Conservation (phyloP, 2,888 invertebrate species). For the Apodemia hepburni region DNA sequence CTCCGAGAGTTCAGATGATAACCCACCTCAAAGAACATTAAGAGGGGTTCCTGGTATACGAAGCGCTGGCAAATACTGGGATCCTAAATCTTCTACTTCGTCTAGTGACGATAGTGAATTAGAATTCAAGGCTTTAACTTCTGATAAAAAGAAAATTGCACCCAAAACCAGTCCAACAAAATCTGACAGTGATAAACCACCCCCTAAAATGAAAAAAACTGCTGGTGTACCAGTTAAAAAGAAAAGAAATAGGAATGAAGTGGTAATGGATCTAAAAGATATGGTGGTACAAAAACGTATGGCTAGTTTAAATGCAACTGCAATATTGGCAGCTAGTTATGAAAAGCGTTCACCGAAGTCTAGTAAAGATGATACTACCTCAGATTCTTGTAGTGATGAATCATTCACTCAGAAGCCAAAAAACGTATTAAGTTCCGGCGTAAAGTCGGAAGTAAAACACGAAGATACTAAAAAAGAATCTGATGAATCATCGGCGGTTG, state of each 20-base stretch:
- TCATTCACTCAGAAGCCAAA: constrained; percentile 74
- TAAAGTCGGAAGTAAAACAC: constrained; percentile 73
- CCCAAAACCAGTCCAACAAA: constrained; percentile 55
- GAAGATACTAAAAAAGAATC: constrained; percentile 65
- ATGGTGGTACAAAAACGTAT: constrained; percentile 94
- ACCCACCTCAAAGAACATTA: constrained; percentile 78
- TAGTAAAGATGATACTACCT: constrained; percentile 79
- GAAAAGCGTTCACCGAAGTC: constrained; percentile 84
- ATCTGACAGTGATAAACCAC: constrained; percentile 73
- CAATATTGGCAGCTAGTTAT: constrained; percentile 94
- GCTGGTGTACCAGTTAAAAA: constrained; percentile 69
- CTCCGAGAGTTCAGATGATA: constrained; percentile 78
- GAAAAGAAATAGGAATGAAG: constrained; percentile 80
- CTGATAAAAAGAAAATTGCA: constrained; percentile 65
- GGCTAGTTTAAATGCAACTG: constrained; percentile 95
- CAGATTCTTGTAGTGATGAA: constrained; percentile 78
- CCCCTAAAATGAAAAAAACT: constrained; percentile 68
- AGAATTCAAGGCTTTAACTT: constrained; percentile 51
- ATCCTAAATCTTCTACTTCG: constrained; percentile 85
- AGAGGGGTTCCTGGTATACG: constrained; percentile 87
- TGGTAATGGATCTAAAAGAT: constrained; percentile 90
- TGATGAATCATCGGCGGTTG: constrained; percentile 51
- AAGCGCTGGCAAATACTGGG: constrained; percentile 91
- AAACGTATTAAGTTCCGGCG: constrained; percentile 76
- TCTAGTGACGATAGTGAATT: constrained; percentile 78